Base-by-base conservation (phyloP, 2,797 vertebrate genomes). In the Rhynchotus rufescens region DNA sequence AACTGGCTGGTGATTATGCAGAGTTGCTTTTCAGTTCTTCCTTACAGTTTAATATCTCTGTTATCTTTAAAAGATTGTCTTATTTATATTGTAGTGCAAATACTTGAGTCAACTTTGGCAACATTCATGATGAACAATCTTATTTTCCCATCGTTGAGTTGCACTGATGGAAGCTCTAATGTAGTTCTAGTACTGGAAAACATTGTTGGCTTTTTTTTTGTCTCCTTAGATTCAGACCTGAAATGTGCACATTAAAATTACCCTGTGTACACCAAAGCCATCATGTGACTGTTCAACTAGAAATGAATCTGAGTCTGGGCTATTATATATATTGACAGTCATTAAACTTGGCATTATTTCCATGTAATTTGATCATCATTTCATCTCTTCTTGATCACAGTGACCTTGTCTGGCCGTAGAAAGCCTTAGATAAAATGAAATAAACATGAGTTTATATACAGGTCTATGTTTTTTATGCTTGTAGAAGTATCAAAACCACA, bases 1-100 rank as follows among this genome's bases (percentile, higher is more conserved):
- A 95, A 80, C 92, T 93, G 93, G 85, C 95, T 84, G 93, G 93
- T 92, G 95, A 97, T 97, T 97, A 97, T 93, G 59, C 72, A 86
- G 89, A 92, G 94, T 52, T 88, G 88, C 92, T 97, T 96, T 92
- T 84, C 95, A 72, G 74, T 96, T 95, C 94, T 97, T 97, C 96
- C 96, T 95, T 95, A 91, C 88, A 85, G 84, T 94, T 96, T 96
- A 97, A 96, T 96, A 95, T 94, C 95, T 93, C 59, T 84, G 65
- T 84, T 96, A 93, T 95, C 93, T 96, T 95, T 96, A 94, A 93
- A 96, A 85, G 61, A 88, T 89, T 82, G 61, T 38, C 42, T 90
- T 93, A 92, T 89, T 92, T 86, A 87, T 93, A 83, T 77, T 87
- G 65, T 42, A 87, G 89, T 61, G 89, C 87, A 73, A 82, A 90